A percentile compares a stretch with the other conserved stretches of the same genome.
Conservation (phyloP, 2,888 invertebrate genomes). For the Stictocephala bisonia region DNA sequence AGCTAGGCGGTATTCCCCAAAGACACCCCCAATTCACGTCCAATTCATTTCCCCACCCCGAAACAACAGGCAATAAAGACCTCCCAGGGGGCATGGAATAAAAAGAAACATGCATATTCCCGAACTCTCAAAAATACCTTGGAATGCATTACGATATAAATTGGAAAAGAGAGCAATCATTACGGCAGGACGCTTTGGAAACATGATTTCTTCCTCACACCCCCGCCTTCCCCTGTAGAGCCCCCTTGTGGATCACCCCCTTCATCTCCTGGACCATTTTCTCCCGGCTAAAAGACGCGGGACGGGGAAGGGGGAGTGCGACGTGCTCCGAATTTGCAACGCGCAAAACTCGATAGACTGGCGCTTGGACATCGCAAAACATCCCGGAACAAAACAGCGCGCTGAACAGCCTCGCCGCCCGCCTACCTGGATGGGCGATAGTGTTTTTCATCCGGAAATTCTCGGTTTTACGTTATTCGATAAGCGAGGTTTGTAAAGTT, state of each 20-base stretch:
- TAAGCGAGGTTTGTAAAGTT: too few species aligned
- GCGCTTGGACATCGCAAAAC: conserved; percentile 28
- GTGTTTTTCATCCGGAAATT: too few species aligned
- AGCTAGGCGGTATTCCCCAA: conserved; percentile 20
- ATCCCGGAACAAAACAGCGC: conserved; percentile 30
- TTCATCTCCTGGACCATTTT: conserved; percentile 50
- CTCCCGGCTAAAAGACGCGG: conserved; percentile 54
- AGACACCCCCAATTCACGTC: conserved; percentile 43
- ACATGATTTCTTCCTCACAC: conserved; percentile 51
- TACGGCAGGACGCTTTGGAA: conserved; percentile 43
- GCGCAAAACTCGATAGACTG: conserved; percentile 45
- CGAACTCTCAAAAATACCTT: conserved; percentile 40
- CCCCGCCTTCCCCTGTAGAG: conserved; percentile 30
- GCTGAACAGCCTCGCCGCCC: conserved; percentile 7
- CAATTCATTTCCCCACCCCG: conserved; percentile 44
- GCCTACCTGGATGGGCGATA: too few species aligned
- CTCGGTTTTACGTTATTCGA: too few species aligned
- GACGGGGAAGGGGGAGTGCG: conserved; percentile 36
- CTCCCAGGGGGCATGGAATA: conserved; percentile 36
- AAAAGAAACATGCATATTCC: conserved; percentile 46
- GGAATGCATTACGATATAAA: conserved; percentile 35
- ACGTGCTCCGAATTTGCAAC: conserved; percentile 52
- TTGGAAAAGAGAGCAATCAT: conserved; percentile 29
- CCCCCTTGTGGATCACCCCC: conserved; percentile 42
- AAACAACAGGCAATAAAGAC: conserved; percentile 39